phyloP scores from a whole-genome alignment of 2,797 vertebrate genomes.

The Threskiornis aethiopicus region DNA sequence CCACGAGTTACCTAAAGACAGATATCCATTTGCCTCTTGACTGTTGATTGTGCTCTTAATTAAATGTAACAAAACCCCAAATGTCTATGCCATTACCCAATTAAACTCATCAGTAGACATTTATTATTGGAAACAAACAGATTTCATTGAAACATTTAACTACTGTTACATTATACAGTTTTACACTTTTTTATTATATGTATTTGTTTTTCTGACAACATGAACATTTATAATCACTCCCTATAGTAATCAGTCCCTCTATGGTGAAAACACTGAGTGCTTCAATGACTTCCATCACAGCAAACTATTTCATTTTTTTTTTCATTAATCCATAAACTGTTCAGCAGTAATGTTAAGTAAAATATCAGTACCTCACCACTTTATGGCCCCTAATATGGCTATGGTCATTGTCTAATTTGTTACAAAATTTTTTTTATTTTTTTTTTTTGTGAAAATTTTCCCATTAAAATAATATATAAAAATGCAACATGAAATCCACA shows the following conservation, averaged over 20 bases:
- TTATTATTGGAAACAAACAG: background rate
- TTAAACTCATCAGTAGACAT: background rate
- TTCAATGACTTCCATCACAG: background rate
- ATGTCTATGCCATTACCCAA: background rate
- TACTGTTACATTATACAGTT: background rate
- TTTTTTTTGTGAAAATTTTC: background rate
- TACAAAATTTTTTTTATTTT: background rate
- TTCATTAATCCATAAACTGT: background rate
- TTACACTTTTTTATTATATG: background rate
- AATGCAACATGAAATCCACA: background rate
- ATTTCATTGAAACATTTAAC: background rate
- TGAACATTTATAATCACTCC: background rate
- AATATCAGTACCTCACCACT: background rate
- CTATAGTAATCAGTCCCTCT: background rate
- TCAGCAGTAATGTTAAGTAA: background rate
- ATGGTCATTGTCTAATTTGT: background rate
- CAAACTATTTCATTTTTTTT: background rate
- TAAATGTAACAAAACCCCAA: background rate
- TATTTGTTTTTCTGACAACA: background rate
- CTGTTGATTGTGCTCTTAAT: background rate
- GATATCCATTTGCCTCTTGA: background rate
- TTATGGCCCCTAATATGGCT: background rate
- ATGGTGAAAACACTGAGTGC: background rate
- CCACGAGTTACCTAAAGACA: background rate
- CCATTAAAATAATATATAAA: background rate